Percentiles rank a stretch among this genome's conserved stretches.
Evolutionary conservation across 2,113 vertebrate species (phyloP).

Genomic region (Ailuropoda melanoleuca): DNA sequence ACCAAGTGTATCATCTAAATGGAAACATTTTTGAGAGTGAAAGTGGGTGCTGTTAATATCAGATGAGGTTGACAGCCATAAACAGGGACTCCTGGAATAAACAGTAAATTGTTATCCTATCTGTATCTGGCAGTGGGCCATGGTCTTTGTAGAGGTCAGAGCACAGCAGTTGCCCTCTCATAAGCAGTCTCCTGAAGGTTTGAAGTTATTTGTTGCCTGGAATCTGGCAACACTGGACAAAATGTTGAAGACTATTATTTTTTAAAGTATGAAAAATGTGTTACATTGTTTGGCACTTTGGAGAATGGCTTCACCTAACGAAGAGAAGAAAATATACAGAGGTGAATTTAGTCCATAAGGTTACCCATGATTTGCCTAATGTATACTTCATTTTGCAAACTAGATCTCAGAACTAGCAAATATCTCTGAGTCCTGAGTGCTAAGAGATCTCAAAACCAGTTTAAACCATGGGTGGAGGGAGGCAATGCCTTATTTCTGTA

Average conservation of each 20-base stretch:
- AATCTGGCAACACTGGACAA: not conserved
- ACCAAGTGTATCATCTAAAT: not conserved
- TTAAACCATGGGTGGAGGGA: not conserved
- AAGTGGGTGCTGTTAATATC: not conserved
- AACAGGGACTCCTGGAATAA: not conserved
- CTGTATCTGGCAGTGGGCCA: not conserved
- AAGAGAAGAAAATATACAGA: not conserved
- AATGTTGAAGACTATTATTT: not conserved
- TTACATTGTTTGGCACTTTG: not conserved
- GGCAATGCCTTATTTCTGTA: not conserved
- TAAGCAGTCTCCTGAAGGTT: not conserved
- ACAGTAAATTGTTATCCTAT: not conserved
- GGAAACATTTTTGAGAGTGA: not conserved
- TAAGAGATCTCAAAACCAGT: not conserved
- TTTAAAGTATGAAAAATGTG: not conserved
- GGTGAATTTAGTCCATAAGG: not conserved
- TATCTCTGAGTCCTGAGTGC: not conserved
- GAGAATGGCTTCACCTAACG: not conserved
- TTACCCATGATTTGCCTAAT: not conserved
- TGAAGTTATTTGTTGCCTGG: not conserved
- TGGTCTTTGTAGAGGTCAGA: not conserved
- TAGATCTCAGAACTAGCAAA: not conserved
- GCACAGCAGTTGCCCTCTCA: not conserved
- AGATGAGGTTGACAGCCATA: not conserved
- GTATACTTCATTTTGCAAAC: not conserved